Conservation (phyloP, 2,797 vertebrate species). For the Zonotrichia albicollis region DNA sequence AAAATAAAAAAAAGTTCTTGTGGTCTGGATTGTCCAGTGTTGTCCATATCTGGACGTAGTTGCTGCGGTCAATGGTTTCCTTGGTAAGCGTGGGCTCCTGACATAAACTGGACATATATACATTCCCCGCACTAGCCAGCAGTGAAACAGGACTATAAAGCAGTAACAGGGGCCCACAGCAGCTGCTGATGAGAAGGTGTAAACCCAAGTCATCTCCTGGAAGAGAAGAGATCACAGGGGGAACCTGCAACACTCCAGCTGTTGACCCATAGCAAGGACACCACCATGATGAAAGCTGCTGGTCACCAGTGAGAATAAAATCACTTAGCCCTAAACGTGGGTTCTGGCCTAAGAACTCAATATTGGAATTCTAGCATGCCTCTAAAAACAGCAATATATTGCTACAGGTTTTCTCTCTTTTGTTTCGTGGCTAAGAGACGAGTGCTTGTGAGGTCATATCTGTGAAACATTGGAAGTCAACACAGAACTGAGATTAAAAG, state of each 20-base stretch:
- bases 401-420: neutral
- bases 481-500: neutral
- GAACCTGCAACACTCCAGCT: neutral
- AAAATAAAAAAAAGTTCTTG: too few species aligned
- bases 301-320: neutral
- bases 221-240: neutral
- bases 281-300: neutral
- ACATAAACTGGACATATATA: too few species aligned
- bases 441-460: neutral
- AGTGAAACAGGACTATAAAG: neutral
- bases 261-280: neutral
- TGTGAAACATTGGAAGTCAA: neutral
- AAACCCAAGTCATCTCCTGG: neutral
- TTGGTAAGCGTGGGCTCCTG: too few species aligned
- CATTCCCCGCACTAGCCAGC: neutral
- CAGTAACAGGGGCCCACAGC: neutral
- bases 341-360: neutral
- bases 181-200: neutral
- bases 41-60: too few species aligned
- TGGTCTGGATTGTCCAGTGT: too few species aligned
- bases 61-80: too few species aligned
- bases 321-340: neutral
- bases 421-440: neutral
- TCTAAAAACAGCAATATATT: neutral
- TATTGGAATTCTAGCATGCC: neutral